Conservation (phyloP, 1,140 invertebrate genomes). For the Oncopodura yosiiana region DNA sequence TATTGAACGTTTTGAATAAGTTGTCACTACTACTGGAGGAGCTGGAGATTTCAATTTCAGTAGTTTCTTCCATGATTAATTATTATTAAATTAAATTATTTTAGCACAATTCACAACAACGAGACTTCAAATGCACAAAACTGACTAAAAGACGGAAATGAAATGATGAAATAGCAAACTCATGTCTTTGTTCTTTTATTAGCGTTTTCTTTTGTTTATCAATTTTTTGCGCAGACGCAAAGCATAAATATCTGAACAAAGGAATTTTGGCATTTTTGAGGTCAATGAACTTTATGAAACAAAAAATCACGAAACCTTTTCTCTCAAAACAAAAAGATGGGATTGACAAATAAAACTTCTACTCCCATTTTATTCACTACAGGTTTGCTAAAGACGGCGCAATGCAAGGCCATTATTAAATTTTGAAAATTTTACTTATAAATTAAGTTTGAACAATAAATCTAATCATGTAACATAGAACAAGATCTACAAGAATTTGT, state of each 20-base stretch:
- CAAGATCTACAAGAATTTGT: no score
- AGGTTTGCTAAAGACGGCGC: not conserved
- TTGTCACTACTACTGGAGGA: not conserved
- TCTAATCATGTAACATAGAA: not conserved
- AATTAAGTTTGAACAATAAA: not conserved
- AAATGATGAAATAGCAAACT: no score
- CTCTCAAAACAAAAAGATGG: not conserved
- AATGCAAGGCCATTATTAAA: not conserved
- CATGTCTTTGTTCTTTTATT: no score
- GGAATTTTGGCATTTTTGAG: no score
- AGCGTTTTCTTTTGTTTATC: no score
- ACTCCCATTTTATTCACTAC: not conserved
- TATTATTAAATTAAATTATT: constrained; percentile 1
- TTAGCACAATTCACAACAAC: not conserved
- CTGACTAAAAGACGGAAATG: no score
- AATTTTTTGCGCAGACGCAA: no score
- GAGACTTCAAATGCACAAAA: not conserved
- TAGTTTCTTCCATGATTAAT: not conserved
- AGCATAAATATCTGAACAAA: no score
- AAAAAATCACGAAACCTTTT: not conserved
- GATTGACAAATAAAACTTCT: not conserved
- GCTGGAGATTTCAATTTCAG: no score
- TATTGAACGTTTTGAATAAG: not conserved
- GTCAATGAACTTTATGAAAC: not conserved
- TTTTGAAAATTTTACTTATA: not conserved